Evolutionary conservation across 2,888 invertebrate genomes (phyloP), one percentile per base, ranked within the genome.

Genomic region (Scaptomyza reducta): DNA sequence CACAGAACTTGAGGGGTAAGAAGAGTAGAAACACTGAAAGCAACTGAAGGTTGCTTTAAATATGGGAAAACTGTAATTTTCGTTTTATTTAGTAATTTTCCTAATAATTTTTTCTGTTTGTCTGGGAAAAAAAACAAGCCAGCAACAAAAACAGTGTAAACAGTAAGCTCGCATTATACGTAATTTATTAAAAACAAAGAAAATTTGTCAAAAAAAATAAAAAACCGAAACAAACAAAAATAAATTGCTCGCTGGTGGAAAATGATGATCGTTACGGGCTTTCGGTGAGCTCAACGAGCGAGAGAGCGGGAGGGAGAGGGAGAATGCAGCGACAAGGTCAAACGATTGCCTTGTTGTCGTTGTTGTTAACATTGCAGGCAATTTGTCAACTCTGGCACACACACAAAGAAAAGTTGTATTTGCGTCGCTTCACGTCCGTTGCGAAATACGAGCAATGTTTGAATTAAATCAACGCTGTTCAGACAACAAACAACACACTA

Each of bases 121-220:
- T 22, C 22, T 22, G 47, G 47, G 56, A 56, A 13, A 45, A 55
- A 63, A 41, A 44, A 22, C 10, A 18, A 16, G 10, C 10, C 42
- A 51, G 40, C 14, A 25, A 47, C 2, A 2, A 4, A 22, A 22
- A 22, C 27, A 7, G 27, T 9, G 7, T 7, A 6, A 31, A 27
- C 31, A 11, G 22, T 9, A 49, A 65, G 59, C 41, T 57, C 55
- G 44, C 60, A 83, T 83, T 79, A 75, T 77, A 55, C 56, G 62
- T 77, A 76, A 84, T 81, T 84, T 75, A 68, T 72, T 67, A 79
- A 55, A 80, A 86, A 86, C 81, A 80, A 77, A 77, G 79, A 84
- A 78, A 84, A 62, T 78, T 80, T 74, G 72, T 72, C 71, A 84
- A 78, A 65, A 44, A 27, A 16, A 16, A 56, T 11, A 44, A 44